A percentile compares a stretch with the other conserved stretches of the same genome.
These are phyloP conservation scores for Brachyptera putata DNA, from an alignment of 2,888 invertebrate genomes.

Conservation along the genomic window DNA sequence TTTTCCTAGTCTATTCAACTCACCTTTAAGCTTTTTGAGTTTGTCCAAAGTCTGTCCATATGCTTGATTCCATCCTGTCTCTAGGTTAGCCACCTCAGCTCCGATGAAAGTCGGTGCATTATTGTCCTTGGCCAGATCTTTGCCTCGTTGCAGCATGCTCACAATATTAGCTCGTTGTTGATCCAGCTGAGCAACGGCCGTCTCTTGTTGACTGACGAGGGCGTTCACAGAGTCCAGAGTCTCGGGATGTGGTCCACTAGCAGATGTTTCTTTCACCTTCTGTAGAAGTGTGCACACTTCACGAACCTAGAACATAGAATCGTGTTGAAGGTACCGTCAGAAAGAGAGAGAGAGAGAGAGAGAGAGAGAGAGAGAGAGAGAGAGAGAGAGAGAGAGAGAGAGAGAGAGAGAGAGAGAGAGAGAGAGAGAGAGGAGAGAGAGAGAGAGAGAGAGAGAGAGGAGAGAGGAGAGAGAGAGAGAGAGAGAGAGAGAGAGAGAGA, in stretches of 20 bases:
- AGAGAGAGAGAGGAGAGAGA: no score
- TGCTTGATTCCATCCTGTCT: conserved; percentile 82
- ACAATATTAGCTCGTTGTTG: conserved; percentile 79
- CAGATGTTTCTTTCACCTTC: conserved; percentile 61
- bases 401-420: no score
- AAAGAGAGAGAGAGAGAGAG: no score
- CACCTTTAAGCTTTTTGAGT: conserved; percentile 69
- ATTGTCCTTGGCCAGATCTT: conserved; percentile 79
- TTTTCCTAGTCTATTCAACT: conserved; percentile 12
- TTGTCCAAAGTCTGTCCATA: conserved; percentile 80
- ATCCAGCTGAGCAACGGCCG: conserved; percentile 75
- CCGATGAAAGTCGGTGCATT: conserved; percentile 85
- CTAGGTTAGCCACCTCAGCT: conserved; percentile 78
- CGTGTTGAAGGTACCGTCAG: no score
- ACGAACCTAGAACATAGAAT: conserved; percentile 7
- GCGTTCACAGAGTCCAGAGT: conserved; percentile 69
- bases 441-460: no score
- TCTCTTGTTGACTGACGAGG: conserved; percentile 76
- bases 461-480: no score
- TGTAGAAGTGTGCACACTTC: conserved; percentile 55
- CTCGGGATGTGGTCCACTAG: conserved; percentile 60
- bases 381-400: no score
- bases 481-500: no score
- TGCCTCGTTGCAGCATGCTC: conserved; percentile 87
- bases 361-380: no score